Percentiles rank a stretch among this genome's conserved stretches.
Conservation (phyloP, 2,888 invertebrate genomes). For the Norana najaformis region DNA sequence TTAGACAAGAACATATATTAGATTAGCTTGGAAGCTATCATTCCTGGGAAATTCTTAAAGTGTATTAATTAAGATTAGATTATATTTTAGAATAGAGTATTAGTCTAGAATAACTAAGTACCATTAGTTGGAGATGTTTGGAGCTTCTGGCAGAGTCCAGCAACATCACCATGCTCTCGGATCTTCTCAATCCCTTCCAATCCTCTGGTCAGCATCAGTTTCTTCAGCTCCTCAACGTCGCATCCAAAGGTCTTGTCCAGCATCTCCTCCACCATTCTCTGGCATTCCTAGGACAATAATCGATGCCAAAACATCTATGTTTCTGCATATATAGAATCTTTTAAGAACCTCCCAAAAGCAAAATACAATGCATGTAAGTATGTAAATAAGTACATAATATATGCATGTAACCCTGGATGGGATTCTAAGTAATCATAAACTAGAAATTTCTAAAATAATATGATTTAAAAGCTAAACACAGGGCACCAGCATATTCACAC, state of each 20-base stretch:
- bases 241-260: constrained; percentile 74
- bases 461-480: no score
- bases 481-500: no score
- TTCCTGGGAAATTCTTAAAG: no score
- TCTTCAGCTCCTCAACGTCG: constrained; percentile 91
- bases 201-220: constrained; percentile 96
- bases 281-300: background rate
- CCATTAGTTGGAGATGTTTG: constrained; percentile 82
- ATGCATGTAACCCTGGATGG: no score
- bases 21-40: no score
- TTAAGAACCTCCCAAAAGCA: no score
- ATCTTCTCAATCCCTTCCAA: constrained; percentile 89
- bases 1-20: no score
- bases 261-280: background rate
- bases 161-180: constrained; percentile 82
- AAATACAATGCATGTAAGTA: no score
- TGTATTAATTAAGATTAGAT: background rate
- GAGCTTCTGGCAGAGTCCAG: constrained; percentile 92
- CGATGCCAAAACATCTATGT: background rate
- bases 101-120: constrained; percentile 14
- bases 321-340: no score
- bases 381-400: no score
- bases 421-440: no score
- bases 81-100: background rate
- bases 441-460: no score